phyloP scores from a whole-genome alignment of 2,888 invertebrate genomes.

The Hymenopus coronatus region DNA sequence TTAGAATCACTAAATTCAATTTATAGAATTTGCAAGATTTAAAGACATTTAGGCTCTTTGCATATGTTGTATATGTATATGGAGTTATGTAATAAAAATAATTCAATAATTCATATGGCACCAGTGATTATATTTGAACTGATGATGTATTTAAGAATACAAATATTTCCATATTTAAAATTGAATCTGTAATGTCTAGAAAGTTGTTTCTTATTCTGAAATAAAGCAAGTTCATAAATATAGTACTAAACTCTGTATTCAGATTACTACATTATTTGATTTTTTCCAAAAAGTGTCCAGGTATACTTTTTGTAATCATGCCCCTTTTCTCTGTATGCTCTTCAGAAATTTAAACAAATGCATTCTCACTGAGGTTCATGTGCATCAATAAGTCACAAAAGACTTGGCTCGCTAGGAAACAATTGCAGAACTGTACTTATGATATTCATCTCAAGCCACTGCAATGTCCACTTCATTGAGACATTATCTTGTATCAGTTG shows the following conservation, averaged over 20 bases:
- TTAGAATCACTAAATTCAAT: background rate
- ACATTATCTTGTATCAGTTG: slow-evolving; percentile 10
- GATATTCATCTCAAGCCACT: background rate
- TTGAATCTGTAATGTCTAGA: background rate
- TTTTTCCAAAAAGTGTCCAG: background rate
- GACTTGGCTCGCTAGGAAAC: background rate
- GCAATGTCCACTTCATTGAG: background rate
- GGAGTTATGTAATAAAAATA: background rate
- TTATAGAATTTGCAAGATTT: background rate
- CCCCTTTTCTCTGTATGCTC: background rate
- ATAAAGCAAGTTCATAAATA: background rate
- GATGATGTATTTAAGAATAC: background rate
- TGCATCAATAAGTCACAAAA: background rate
- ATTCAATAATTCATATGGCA: background rate
- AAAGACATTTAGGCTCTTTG: background rate
- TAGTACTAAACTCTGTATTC: background rate
- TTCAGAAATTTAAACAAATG: background rate
- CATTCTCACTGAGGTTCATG: background rate
- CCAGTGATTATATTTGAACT: background rate
- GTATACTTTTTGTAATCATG: background rate
- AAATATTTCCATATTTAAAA: background rate
- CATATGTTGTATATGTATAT: background rate
- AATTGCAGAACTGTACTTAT: background rate
- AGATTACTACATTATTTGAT: background rate
- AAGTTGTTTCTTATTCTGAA: background rate